A percentile compares a stretch with the other conserved stretches of the same genome.
These are phyloP conservation scores for Cataglyphis altisquamis DNA, from an alignment of 2,888 invertebrate species.

Conservation along the genomic window DNA sequence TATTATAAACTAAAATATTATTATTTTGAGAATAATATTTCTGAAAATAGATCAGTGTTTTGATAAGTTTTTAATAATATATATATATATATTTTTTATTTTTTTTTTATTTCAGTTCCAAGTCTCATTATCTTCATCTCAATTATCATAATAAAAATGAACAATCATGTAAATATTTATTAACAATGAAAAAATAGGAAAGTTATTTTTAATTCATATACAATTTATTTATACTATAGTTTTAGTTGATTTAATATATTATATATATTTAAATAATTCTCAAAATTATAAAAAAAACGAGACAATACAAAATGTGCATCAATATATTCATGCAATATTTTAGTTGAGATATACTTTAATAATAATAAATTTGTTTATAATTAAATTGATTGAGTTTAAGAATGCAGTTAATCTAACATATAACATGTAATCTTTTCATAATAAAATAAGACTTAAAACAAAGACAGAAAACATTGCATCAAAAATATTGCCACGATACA, in stretches of 20 bases:
- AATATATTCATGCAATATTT: slow-evolving; percentile 3
- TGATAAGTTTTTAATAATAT: background rate
- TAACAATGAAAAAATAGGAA: background rate
- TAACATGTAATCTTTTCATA: background rate
- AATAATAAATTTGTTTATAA: slow-evolving; percentile 12
- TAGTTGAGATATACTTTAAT: slow-evolving; percentile 4
- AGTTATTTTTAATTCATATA: background rate
- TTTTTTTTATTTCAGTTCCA: background rate
- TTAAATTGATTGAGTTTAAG: slow-evolving; percentile 15
- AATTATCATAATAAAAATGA: slow-evolving; percentile 26
- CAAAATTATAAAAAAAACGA: slow-evolving; percentile 12
- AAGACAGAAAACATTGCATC: slow-evolving; percentile 30
- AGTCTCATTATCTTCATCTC: background rate
- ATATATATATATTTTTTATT: too few species aligned
- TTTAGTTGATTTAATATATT: slow-evolving; percentile 13
- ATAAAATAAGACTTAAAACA: slow-evolving; percentile 35
- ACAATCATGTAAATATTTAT: slow-evolving; percentile 23
- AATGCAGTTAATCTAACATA: background rate
- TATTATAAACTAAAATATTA: background rate
- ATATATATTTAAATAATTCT: background rate
- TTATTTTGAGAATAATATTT: background rate
- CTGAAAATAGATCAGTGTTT: background rate
- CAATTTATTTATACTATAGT: background rate
- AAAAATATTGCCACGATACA: slow-evolving; percentile 50
- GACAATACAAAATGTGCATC: background rate